Evolutionary conservation across 2,888 invertebrate genomes (phyloP).

Genomic region (Conomelus anceps): DNA sequence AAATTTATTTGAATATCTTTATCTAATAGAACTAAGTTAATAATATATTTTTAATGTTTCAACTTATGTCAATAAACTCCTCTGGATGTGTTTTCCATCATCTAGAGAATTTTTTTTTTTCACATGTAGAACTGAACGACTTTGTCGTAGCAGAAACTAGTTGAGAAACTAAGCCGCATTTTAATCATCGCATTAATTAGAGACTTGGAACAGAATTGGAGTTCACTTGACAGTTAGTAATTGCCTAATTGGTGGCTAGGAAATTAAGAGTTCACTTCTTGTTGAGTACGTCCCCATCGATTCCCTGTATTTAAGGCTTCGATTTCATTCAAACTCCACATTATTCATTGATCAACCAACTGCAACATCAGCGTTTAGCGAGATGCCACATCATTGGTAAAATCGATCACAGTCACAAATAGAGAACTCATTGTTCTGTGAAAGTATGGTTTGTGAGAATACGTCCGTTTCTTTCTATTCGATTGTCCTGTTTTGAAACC

Average conservation of each 20-base stretch:
- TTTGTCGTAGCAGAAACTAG: background rate
- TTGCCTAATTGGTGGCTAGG: background rate
- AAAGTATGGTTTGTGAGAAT: no score
- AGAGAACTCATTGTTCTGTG: no score
- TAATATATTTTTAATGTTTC: no score
- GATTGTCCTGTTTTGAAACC: no score
- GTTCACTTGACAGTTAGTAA: background rate
- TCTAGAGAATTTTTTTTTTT: no score
- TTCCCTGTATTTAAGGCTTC: background rate
- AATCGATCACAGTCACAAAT: background rate
- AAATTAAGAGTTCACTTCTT: background rate
- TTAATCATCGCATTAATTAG: background rate
- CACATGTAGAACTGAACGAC: no score
- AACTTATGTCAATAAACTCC: no score
- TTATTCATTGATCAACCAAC: background rate
- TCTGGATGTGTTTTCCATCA: no score
- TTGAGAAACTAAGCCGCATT: background rate
- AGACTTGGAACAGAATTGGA: background rate
- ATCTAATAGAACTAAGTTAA: no score
- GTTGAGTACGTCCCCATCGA: background rate
- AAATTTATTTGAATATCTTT: no score
- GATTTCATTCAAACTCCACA: background rate
- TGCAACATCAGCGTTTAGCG: background rate
- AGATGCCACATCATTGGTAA: background rate
- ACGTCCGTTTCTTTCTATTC: no score